phyloP scores from a whole-genome alignment of 2,888 invertebrate genomes.

The Nephrotoma guestfalica region DNA sequence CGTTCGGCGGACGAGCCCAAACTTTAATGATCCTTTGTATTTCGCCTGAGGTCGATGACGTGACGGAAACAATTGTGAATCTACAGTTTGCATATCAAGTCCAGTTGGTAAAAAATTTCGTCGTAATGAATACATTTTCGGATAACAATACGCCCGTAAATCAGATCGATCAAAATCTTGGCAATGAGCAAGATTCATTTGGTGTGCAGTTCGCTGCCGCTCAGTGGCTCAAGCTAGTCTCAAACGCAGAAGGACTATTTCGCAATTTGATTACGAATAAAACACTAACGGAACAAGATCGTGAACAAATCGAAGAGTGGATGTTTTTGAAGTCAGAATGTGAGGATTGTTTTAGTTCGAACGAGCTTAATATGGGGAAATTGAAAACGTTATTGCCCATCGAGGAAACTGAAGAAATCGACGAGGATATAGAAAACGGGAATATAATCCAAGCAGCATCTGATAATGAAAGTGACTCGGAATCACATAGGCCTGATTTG shows the following conservation, averaged over 20 bases:
- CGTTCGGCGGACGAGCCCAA: conserved; percentile 61
- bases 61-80: conserved; percentile 52
- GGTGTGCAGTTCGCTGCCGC: conserved; percentile 70
- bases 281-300: conserved; percentile 52
- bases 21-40: conserved; percentile 57
- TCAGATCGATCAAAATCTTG: conserved; percentile 16
- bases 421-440: conserved; percentile 40
- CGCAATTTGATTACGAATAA: conserved; percentile 53
- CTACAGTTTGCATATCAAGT: conserved; percentile 51
- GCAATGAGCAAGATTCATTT: conserved; percentile 35
- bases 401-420: conserved; percentile 42
- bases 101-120: conserved; percentile 52
- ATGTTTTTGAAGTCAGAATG: conserved; percentile 74
- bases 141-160: conserved; percentile 44
- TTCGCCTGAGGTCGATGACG: conserved; percentile 52
- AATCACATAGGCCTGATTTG: conserved; percentile 47
- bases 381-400: conserved; percentile 28
- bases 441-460: conserved; percentile 30
- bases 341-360: conserved; percentile 52
- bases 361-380: conserved; percentile 22
- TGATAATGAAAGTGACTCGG: conserved; percentile 34
- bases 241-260: conserved; percentile 72
- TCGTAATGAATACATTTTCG: conserved; percentile 54
- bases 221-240: conserved; percentile 67
- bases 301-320: conserved; percentile 69